phyloP scores from a whole-genome alignment of 2,113 vertebrate species.

The Gallinago jamesoni region DNA sequence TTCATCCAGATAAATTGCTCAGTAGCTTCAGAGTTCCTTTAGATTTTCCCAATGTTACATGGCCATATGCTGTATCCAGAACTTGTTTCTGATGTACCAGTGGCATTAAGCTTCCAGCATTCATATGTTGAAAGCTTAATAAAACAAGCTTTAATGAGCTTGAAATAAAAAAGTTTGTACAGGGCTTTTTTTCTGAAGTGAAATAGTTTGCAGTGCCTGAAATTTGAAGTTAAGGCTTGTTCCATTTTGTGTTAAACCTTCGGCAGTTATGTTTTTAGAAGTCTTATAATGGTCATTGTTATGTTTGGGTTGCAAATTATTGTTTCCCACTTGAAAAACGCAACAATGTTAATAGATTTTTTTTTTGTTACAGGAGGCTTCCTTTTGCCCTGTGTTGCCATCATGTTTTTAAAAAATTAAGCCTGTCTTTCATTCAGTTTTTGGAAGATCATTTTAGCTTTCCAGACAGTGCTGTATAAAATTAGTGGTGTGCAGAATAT shows the following conservation, averaged over 20 bases:
- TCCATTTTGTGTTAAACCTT: not conserved
- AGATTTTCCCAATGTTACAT: not conserved
- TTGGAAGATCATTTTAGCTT: not conserved
- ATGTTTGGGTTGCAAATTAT: not conserved
- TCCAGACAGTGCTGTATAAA: not conserved
- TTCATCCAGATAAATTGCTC: not conserved
- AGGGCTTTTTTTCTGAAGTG: not conserved
- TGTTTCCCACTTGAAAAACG: not conserved
- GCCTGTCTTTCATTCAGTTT: not conserved
- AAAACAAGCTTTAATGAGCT: not conserved
- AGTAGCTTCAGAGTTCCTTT: not conserved
- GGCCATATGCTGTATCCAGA: not conserved
- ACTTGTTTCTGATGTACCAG: not conserved
- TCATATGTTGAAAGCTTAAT: not conserved
- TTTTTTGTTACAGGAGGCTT: not conserved
- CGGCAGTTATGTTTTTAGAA: not conserved
- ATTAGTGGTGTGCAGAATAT: not conserved
- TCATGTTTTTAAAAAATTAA: not conserved
- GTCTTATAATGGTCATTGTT: not conserved
- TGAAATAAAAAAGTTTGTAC: not conserved
- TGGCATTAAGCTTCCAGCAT: not conserved
- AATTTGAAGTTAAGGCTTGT: not conserved
- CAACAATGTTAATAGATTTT: not conserved
- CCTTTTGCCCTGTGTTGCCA: not conserved
- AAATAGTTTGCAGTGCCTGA: not conserved